Base-by-base conservation (phyloP, 2,888 invertebrate species). In the Chrysolina oricalcia region DNA sequence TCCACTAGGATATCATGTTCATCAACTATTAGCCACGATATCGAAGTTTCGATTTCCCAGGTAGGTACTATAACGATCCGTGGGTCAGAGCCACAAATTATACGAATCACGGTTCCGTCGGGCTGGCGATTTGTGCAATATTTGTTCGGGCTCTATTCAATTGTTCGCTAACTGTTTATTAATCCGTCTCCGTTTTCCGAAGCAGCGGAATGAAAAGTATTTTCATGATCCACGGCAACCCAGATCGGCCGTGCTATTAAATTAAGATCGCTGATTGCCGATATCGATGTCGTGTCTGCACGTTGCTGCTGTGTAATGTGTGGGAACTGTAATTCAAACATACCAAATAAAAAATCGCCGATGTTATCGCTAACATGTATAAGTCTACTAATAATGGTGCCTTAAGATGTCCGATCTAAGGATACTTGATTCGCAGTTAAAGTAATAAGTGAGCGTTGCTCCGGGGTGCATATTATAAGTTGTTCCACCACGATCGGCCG, bases 241-340 rank as follows among this genome's bases (percentile, higher is more conserved):
- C 50, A 48, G 75, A 73, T 68, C 66, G 67, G 70, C 76, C 50
- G 72, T 64, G 71, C 77, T 74, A 76, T 76, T 80, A 78, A 80
- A 78, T 77, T 78, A 75, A 80, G 80, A 80, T 80, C 73, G 75
- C 67, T 72, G 80, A 78, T 78, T 76, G 72, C 73, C 74, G 80
- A 80, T 80, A 78, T 70, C 74, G 71, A 76, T 75, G 75, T 80
- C 80, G 80, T 80, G 80, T 77, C 77, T 73, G 77, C 78, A 80
- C 77, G 80, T 75, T 77, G 80, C 80, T 80, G 78, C 80, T 72
- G 78, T 80, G 80, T 77, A 77, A 80, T 77, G 80, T 80, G 80
- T 80, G 78, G 80, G 78, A 80, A 77, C 78, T 77, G 78, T 80
- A 80, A 80, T 78, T 80, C 78, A 78, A 80, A 80, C 78, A 80